Evolutionary conservation across 2,797 vertebrate genomes (phyloP), one percentile per base, ranked within the genome.

Genomic region (Ctenochaetus hawaiiensis): DNA sequence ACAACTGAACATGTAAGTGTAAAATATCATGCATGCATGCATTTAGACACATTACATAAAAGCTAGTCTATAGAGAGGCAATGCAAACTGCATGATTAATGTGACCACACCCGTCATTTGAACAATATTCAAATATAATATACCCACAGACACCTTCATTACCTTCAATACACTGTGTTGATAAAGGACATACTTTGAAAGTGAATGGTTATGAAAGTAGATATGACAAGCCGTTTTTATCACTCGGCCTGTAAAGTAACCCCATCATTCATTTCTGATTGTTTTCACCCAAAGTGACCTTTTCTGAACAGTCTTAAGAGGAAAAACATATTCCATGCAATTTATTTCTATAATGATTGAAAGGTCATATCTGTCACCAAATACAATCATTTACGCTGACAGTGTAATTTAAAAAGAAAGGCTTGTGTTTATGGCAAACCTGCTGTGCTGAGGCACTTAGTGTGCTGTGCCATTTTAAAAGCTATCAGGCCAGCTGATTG

Each of bases 321-420:
- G 68, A 81, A 78, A 82, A 81, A 81, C 44, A 78, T 37, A 78
- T 82, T 86, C 80, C 26, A 83, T 48, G 63, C 76, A 39, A 86
- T 88, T 84, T 82, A 87, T 87, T 88, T 82, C 75, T 72, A n/a
- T 63, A 75, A 80, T 54, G 74, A 84, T 61, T 66, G 41, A 89
- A 91, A 93, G 89, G 89, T 90, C 84, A 90, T 49, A 68, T 67
- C 69, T 85, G 83, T 89, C 86, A 76, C 67, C 63, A 72, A 74
- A 84, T 85, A 82, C 78, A 83, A 84, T 82, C 58, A 74, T 57
- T 84, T 75, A 75, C 14, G 13, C 41, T 77, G 81, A 85, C 85
- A 81, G 68, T 52, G 83, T 86, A 83, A 90, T 90, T 89, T 78
- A 84, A 74, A 9, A 18, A 75, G 34, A 79, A 62, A 65, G 54